These are phyloP conservation scores for Rhinolophus ferrumequinum DNA, from an alignment of 2,113 vertebrate genomes.

Conservation along the genomic window DNA sequence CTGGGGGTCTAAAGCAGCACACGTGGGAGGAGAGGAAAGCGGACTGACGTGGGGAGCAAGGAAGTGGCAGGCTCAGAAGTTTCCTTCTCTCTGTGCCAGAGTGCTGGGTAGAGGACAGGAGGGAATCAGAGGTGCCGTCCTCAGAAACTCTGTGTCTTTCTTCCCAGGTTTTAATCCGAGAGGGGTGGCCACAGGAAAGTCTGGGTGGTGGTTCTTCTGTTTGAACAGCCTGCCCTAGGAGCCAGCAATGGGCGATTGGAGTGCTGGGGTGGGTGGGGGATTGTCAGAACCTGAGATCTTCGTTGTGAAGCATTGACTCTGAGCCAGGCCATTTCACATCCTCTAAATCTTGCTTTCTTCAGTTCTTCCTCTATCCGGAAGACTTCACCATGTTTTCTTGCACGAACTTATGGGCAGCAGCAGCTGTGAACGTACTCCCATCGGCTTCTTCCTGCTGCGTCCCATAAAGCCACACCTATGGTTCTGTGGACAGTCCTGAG, in stretches of 20 bases:
- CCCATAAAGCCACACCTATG: accelerated
- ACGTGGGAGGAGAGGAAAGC: no score
- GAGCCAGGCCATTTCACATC: neutral
- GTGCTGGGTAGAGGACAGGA: accelerated
- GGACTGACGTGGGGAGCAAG: accelerated
- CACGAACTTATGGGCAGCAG: accelerated
- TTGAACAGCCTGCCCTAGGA: neutral
- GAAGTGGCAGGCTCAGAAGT: neutral
- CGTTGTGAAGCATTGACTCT: neutral
- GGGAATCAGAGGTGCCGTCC: neutral
- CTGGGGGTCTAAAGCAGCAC: accelerated
- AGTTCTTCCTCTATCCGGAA: neutral
- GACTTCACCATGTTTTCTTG: accelerated
- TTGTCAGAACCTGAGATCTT: neutral
- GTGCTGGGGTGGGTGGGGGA: accelerated
- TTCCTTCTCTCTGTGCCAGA: neutral
- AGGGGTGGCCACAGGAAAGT: neutral
- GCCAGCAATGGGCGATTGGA: neutral
- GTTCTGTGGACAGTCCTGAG: neutral
- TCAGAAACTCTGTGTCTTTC: neutral
- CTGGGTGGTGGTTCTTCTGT: neutral
- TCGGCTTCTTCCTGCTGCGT: accelerated
- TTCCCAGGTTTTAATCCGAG: neutral
- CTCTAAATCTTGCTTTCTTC: neutral
- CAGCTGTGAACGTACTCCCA: accelerated